These are phyloP conservation scores for Knipowitschia caucasica DNA, from an alignment of 2,797 vertebrate genomes.

Conservation along the genomic window DNA sequence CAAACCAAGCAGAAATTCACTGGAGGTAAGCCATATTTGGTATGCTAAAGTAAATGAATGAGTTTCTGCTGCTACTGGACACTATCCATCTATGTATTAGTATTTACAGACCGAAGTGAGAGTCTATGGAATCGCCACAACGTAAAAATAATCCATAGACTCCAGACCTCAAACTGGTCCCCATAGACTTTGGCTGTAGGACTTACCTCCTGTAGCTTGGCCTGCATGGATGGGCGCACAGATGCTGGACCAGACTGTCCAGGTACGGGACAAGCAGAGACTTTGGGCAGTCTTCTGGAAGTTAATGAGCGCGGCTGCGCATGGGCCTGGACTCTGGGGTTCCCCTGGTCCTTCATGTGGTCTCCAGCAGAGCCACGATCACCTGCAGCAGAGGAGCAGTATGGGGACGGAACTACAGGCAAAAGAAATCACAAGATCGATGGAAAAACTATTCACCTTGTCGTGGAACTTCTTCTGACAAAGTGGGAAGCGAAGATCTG, in stretches of 20 bases:
- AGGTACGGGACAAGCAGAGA: constrained; percentile 90
- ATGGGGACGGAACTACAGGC: too few species aligned
- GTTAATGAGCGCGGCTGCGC: constrained; percentile 97
- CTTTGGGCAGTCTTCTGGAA: constrained; percentile 98
- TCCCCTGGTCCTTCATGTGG: constrained; percentile 97
- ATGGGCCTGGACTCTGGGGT: constrained; percentile 95
- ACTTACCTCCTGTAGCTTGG: constrained; percentile 84
- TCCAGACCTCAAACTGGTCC: neutral
- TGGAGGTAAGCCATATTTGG: too few species aligned
- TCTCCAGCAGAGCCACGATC: constrained; percentile 90
- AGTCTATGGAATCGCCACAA: too few species aligned
- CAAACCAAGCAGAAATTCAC: too few species aligned
- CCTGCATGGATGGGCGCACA: constrained; percentile 94
- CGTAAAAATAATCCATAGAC: too few species aligned
- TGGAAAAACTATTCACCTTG: constrained; percentile 82
- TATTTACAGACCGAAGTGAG: too few species aligned
- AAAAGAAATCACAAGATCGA: too few species aligned
- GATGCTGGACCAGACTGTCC: constrained; percentile 92
- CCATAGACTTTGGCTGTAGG: neutral
- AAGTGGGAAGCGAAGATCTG: constrained; percentile 97
- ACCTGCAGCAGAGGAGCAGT: constrained; percentile 72
- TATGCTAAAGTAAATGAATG: too few species aligned
- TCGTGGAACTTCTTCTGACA: constrained; percentile 99
- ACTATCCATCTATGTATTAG: too few species aligned
- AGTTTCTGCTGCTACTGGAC: too few species aligned